Base-by-base conservation (phyloP, 1,140 invertebrate genomes). In the Aphis gossypii region DNA sequence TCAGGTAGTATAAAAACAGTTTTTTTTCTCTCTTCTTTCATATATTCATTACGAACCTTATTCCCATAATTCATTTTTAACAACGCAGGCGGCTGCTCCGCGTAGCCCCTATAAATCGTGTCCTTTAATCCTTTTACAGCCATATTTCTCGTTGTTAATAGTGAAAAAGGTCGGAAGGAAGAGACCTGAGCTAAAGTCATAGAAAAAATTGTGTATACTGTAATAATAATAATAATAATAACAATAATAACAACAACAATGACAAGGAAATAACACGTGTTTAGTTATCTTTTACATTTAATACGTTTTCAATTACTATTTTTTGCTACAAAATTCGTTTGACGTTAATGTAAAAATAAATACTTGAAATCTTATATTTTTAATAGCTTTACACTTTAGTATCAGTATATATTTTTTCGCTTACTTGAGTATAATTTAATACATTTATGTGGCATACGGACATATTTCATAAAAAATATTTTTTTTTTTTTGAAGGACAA, bases 61-160 rank as follows among this genome's bases (percentile, higher is more conserved):
- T 84, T 93, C 44, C 82, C 92, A 93, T 93, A 93, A 93, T 93
- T 93, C 92, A 93, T 86, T 93, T 93, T 93, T 93, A 93, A 93
- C 92, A 93, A 93, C 76, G 82, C 35, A 38, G 82, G 23, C 92
- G 89, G 54, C 56, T 41, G 89, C 76, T 54, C 35, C 35, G 82
- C 20, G 76, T 84, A 51, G 82, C 44, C 82, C 35, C 92, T 86
- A 93, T 93, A 93, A 93, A 93, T 93, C 82, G 76, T 93, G 92
- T 93, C 92, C 82, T 93, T 93, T 93, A 93, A 93, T 93, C 92
- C 92, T 93, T 86, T 93, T 93, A 93, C 25, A 51, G 82, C 48
- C 92, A 93, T 93, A 93, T 93, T 93, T 93, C 48, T 93, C 82
- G 35, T 38, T 21, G 82, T 93, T 93, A 93, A 93, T 93, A 84